Base-by-base conservation (phyloP, 2,113 vertebrate genomes). In the Scartelaos histophorus region DNA sequence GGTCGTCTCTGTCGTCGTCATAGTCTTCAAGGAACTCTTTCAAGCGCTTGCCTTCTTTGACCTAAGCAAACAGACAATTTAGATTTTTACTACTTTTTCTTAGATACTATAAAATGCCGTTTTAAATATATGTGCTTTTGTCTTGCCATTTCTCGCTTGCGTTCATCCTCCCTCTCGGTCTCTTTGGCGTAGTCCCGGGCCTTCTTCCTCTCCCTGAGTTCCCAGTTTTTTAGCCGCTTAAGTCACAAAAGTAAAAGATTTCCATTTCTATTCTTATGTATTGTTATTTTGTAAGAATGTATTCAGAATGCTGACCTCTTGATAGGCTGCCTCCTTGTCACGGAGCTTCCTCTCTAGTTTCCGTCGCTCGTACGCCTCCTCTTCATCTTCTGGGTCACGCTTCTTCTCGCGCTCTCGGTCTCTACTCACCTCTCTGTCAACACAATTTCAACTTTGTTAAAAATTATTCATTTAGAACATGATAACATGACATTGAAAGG, bases 21-120 rank as follows among this genome's bases (percentile, higher is more conserved):
- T 99, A 99, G 82, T 99, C 98, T 93, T 99, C 97, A 81, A 99
- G 93, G 84, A 99, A 99, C 89, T 98, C 98, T 90, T 99, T 99
- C 58, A 99, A 89, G 66, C 97, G 90, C 89, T 99, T 99, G 68
- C 95, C 97, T 93, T 99, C 98, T 93, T 99, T 99, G 78, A 95
- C 89, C 98, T 99, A 78, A 78, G 70, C n/a, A 13, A 7, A 12
- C 11, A 21, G 10, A 19, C n/a, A 22, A 7, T 9, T 56, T 12
- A 56, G 10, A n/a, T 15, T 12, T 9, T 29, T 4, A 29, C 2
- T 53, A 5, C n/a, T 2, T 7, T n/a, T 53, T 53, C 19, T n/a
- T n/a, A 29, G 11, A 61, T 29, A 25, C 13, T 6, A 1, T 60
- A 29, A 35, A 35, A 35, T 0, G 3, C 0, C 3, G 7, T 38